Evolutionary conservation across 2,797 vertebrate genomes (phyloP).

Genomic region (Urocyon cinereoargenteus): DNA sequence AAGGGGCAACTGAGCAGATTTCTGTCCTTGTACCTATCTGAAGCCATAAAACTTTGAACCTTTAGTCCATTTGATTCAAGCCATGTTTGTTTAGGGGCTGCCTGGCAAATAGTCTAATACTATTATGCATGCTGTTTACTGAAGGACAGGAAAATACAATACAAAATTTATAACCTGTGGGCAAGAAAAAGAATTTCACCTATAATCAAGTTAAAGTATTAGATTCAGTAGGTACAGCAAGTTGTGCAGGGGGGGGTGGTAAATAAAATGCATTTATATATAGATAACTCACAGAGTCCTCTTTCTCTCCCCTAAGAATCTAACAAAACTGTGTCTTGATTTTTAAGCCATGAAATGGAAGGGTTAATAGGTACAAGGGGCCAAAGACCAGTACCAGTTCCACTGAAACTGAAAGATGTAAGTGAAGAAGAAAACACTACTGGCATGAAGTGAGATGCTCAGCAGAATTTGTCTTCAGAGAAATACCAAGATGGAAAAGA

Average conservation of each 20-base stretch:
- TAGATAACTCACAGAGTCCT: constrained; percentile 8
- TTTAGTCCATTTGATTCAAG: constrained; percentile 62
- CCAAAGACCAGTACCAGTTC: constrained; percentile 22
- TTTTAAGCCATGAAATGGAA: constrained; percentile 59
- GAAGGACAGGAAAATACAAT: constrained; percentile 54
- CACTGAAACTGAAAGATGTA: constrained; percentile 58
- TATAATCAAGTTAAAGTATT: constrained; percentile 69
- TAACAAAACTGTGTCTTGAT: constrained; percentile 53
- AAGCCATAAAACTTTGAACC: constrained; percentile 61
- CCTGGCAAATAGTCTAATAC: constrained; percentile 37
- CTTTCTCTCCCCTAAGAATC: background rate
- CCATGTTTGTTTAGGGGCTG: constrained; percentile 50
- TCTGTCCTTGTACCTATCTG: constrained; percentile 50
- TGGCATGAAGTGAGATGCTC: background rate
- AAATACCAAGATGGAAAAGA: constrained; percentile 36
- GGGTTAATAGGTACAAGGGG: constrained; percentile 57
- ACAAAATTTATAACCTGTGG: constrained; percentile 48
- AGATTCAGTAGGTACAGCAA: constrained; percentile 60
- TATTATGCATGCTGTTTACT: constrained; percentile 52
- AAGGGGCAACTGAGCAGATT: constrained; percentile 10
- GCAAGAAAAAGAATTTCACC: constrained; percentile 67
- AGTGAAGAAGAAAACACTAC: constrained; percentile 38
- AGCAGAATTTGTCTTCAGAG: constrained; percentile 46
- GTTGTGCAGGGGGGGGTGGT: background rate
- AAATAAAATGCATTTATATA: constrained; percentile 41